Conservation (phyloP, 2,888 invertebrate genomes). For the Horisme vitalbata region DNA sequence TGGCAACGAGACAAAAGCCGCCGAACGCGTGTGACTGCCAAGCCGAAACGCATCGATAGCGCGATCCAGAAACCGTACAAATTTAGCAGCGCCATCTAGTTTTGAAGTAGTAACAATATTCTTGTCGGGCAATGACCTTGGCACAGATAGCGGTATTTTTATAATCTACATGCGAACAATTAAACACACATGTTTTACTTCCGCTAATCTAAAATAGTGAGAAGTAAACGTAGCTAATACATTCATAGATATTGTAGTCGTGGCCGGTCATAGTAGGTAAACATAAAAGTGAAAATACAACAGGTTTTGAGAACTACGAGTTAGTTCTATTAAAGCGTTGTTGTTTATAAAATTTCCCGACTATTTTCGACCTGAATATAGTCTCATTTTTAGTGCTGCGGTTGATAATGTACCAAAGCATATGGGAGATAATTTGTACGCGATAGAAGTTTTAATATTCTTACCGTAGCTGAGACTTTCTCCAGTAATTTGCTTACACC, state of each 20-base stretch:
- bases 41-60: slow-evolving; percentile 35
- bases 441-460: slow-evolving; percentile 19
- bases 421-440: slow-evolving; percentile 6
- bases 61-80: slow-evolving; percentile 36
- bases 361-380: too few relatives aligned
- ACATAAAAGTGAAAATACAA: slow-evolving; percentile 32
- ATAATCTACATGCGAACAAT: slow-evolving; percentile 15
- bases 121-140: slow-evolving; percentile 45
- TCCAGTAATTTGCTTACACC: slow-evolving; percentile 26
- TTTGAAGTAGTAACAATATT: slow-evolving; percentile 18
- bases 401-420: slow-evolving; percentile 14
- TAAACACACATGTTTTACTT: neutral
- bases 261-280: too few relatives aligned
- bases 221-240: too few relatives aligned
- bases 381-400: slow-evolving; percentile 9
- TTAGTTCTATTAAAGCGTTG: too few relatives aligned
- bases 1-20: slow-evolving; percentile 36
- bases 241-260: too few relatives aligned
- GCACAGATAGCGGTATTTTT: slow-evolving; percentile 43
- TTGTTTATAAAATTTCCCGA: neutral
- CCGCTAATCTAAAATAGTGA: too few relatives aligned
- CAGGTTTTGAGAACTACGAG: slow-evolving; percentile 27
- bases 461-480: slow-evolving; percentile 21
- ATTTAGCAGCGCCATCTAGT: slow-evolving; percentile 44
- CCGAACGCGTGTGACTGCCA: slow-evolving; percentile 2